Evolutionary conservation across 2,113 vertebrate species (phyloP).

Genomic region (Pterocles burchelli): DNA sequence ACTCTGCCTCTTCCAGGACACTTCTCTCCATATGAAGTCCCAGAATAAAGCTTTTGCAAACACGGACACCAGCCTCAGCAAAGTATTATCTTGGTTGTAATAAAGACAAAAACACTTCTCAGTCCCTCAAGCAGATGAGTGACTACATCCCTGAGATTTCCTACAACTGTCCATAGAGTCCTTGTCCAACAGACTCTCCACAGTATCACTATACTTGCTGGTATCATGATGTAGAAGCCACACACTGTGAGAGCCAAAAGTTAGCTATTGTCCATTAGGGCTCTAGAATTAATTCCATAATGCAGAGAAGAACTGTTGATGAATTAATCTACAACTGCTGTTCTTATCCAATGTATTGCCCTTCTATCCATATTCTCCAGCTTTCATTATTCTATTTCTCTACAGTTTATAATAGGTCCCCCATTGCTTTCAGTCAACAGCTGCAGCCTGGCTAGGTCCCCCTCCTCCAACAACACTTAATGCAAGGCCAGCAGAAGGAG

Average conservation of each 20-base stretch:
- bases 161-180: background rate
- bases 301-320: background rate
- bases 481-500: background rate
- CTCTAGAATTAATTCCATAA: background rate
- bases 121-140: background rate
- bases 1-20: background rate
- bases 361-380: background rate
- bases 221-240: background rate
- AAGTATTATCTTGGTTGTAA: background rate
- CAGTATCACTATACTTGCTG: background rate
- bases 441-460: background rate
- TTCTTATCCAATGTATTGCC: background rate
- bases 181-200: background rate
- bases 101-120: background rate
- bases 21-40: background rate
- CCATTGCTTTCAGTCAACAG: background rate
- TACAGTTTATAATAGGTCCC: background rate
- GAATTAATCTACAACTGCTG: background rate
- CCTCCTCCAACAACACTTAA: background rate
- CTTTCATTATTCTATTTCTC: background rate
- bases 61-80: background rate
- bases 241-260: background rate
- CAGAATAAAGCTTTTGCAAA: background rate
- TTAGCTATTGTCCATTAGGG: background rate
- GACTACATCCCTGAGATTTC: background rate